A percentile compares a stretch with the other conserved stretches of the same genome.
Evolutionary conservation across 2,113 vertebrate species (phyloP).

Genomic region (Drymodes brunneopygia): DNA sequence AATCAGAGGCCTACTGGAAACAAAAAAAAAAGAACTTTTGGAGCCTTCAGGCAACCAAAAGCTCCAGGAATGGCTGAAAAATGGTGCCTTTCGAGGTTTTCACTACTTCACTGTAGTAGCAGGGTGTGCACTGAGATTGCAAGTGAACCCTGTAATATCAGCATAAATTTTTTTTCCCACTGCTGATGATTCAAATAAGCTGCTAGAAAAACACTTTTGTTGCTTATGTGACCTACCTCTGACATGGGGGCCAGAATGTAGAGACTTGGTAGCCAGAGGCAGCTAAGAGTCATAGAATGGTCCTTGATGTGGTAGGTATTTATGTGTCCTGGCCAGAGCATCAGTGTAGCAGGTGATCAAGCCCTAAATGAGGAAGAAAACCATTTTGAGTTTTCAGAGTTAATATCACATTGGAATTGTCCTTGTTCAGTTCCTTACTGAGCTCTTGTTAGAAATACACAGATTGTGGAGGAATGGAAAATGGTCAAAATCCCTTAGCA

Average conservation of each 20-base stretch:
- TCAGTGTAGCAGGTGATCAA: background rate
- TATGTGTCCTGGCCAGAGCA: background rate
- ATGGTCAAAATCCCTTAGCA: background rate
- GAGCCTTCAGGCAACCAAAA: background rate
- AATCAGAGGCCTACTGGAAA: background rate
- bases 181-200: background rate
- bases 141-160: background rate
- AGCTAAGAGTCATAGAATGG: background rate
- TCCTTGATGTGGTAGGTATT: background rate
- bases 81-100: background rate
- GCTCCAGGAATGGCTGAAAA: background rate
- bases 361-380: background rate
- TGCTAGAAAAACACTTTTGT: background rate
- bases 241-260: background rate
- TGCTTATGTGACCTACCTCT: background rate
- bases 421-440: background rate
- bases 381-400: background rate
- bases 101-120: accelerated
- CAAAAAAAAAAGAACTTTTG: background rate
- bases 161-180: background rate
- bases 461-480: background rate
- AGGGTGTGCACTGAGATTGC: background rate
- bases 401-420: background rate
- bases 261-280: background rate
- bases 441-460: background rate